Percentiles rank a stretch among this genome's conserved stretches.
These are phyloP conservation scores for Nesoenas mayeri DNA, from an alignment of 2,113 vertebrate genomes.

Conservation along the genomic window DNA sequence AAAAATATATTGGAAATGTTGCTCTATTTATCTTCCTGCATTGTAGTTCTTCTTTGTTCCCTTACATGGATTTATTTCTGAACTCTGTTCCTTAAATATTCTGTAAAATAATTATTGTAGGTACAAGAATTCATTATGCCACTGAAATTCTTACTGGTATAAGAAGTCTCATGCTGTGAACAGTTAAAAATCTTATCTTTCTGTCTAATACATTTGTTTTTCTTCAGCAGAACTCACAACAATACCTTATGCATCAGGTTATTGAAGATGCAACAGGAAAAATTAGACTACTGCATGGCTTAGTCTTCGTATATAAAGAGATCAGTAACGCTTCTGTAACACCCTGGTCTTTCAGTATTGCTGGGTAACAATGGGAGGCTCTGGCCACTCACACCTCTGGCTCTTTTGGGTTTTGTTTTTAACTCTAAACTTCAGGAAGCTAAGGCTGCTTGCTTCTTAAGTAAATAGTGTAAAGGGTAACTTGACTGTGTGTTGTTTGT, in stretches of 20 bases:
- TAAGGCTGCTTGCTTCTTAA: not conserved
- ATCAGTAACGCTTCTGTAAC: not conserved
- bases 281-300: not conserved
- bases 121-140: not conserved
- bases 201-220: not conserved
- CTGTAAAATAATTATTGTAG: not conserved
- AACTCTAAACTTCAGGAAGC: not conserved
- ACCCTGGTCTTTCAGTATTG: accelerated
- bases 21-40: not conserved
- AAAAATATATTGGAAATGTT: not conserved
- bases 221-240: not conserved
- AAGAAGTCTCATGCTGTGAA: not conserved
- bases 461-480: not conserved
- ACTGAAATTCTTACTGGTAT: not conserved
- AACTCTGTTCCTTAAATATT: not conserved
- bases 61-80: not conserved
- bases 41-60: not conserved
- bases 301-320: not conserved
- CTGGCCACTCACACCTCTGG: not conserved
- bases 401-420: not conserved
- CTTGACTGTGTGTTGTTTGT: not conserved
- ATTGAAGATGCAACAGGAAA: not conserved
- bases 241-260: not conserved
- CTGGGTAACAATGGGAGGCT: not conserved
- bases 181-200: not conserved